phyloP scores from a whole-genome alignment of 2,113 vertebrate species.

The Galeopterus variegatus region DNA sequence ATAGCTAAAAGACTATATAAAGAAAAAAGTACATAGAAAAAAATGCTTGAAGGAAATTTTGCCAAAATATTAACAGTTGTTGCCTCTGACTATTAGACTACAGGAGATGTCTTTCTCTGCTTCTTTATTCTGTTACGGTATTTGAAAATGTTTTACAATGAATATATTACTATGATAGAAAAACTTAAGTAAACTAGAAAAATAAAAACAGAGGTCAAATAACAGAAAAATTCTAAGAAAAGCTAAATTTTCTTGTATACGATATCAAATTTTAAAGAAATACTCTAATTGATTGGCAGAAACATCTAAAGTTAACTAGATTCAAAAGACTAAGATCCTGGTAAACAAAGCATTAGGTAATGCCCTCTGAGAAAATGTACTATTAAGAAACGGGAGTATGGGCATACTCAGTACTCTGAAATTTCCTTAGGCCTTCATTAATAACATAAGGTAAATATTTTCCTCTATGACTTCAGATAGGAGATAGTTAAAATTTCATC shows the following conservation, averaged over 20 bases:
- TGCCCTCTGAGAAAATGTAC: background rate
- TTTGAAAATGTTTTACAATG: constrained; percentile 35
- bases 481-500: constrained; percentile 39
- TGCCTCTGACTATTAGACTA: background rate
- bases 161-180: background rate
- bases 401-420: background rate
- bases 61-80: constrained; percentile 6
- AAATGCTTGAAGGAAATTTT: background rate
- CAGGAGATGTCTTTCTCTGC: background rate
- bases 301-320: constrained; percentile 18
- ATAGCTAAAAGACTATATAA: background rate
- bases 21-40: background rate
- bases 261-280: background rate
- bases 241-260: background rate
- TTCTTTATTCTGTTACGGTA: background rate
- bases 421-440: background rate
- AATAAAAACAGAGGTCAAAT: constrained; percentile 36
- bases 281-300: constrained; percentile 31
- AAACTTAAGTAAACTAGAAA: constrained; percentile 53
- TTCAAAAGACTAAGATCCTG: background rate
- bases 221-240: constrained; percentile 4
- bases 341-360: constrained; percentile 29
- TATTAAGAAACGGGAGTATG: background rate
- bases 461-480: background rate
- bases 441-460: background rate